These are phyloP conservation scores for Eulemur rufifrons DNA, from an alignment of 2,113 vertebrate genomes.

Conservation along the genomic window DNA sequence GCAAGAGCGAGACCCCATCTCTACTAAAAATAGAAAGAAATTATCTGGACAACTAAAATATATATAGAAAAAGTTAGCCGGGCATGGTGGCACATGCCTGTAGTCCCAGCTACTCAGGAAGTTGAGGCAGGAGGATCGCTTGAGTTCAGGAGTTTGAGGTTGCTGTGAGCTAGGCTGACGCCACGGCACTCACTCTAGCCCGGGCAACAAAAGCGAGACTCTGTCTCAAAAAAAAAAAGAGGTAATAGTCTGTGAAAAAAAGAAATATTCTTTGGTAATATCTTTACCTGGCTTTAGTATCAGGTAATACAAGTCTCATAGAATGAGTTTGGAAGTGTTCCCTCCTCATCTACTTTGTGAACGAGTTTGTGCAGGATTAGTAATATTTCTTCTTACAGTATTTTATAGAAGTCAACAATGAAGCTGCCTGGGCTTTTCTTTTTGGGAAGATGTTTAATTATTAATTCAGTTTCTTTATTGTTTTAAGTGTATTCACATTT, in stretches of 20 bases:
- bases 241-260: not conserved
- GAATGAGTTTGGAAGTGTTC: not conserved
- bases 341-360: not conserved
- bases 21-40: too few relatives aligned
- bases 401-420: not conserved
- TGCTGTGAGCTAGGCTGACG: too few relatives aligned
- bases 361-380: not conserved
- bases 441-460: not conserved
- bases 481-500: not conserved
- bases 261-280: not conserved
- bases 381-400: not conserved
- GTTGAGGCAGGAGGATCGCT: too few relatives aligned
- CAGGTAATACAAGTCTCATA: not conserved
- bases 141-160: too few relatives aligned
- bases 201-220: too few relatives aligned
- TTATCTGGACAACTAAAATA: too few relatives aligned
- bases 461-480: not conserved
- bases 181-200: too few relatives aligned
- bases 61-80: too few relatives aligned
- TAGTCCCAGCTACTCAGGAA: too few relatives aligned
- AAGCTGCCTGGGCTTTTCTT: not conserved
- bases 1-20: too few relatives aligned
- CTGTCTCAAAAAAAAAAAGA: not conserved
- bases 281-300: not conserved
- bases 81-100: too few relatives aligned